Percentiles rank a stretch among this genome's conserved stretches.
Conservation (phyloP, 2,797 vertebrate genomes). For the Enteromius fasciolatus region DNA sequence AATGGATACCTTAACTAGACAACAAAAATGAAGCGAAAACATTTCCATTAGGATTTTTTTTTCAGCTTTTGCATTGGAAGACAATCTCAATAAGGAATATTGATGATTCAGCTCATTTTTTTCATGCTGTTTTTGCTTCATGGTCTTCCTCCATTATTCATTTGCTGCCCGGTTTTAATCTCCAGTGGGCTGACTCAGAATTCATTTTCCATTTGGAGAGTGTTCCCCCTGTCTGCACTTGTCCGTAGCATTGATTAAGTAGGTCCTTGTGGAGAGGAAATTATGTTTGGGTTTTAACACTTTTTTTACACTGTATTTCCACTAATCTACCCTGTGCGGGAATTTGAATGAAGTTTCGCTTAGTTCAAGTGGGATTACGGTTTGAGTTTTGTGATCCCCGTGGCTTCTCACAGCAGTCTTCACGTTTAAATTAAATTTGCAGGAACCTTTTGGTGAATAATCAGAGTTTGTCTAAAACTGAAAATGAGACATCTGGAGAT, state of each 20-base stretch:
- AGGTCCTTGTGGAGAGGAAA: conserved; percentile 75
- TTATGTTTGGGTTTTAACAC: conserved; percentile 78
- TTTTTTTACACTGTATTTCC: conserved; percentile 72
- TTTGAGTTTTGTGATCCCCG: conserved; percentile 34
- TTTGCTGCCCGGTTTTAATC: conserved; percentile 82
- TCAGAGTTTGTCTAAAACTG: conserved; percentile 10
- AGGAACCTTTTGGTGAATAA: neutral
- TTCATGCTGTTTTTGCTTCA: conserved; percentile 76
- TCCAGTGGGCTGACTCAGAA: conserved; percentile 84
- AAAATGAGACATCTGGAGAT: neutral
- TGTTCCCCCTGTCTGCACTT: conserved; percentile 74
- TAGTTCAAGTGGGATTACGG: conserved; percentile 31
- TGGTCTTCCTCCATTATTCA: conserved; percentile 82
- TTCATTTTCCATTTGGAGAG: conserved; percentile 79
- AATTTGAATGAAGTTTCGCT: conserved; percentile 71
- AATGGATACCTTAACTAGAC: neutral
- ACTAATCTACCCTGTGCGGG: conserved; percentile 73
- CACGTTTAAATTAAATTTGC: conserved; percentile 15
- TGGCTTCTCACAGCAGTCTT: conserved; percentile 12
- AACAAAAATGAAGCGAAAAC: conserved; percentile 47
- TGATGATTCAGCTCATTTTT: conserved; percentile 79
- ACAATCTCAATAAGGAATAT: conserved; percentile 77
- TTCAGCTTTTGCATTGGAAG: conserved; percentile 71
- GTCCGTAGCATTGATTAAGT: conserved; percentile 83
- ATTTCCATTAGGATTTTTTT: conserved; percentile 62